Percentiles rank a stretch among this genome's conserved stretches.
Conservation (phyloP, 2,888 invertebrate species). For the Allophyes oxyacanthae region DNA sequence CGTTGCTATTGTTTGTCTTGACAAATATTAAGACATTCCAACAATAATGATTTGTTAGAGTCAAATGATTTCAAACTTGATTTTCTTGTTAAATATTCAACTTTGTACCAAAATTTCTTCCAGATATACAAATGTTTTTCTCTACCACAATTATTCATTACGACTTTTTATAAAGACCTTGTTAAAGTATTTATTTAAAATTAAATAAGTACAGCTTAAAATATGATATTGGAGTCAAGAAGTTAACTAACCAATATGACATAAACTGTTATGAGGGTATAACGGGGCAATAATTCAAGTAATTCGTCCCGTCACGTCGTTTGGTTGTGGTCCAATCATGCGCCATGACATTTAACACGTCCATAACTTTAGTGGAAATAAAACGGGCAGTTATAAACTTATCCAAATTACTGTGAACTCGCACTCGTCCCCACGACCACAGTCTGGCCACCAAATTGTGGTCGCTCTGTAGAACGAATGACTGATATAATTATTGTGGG, state of each 20-base stretch:
- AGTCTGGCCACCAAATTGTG: conserved; percentile 16
- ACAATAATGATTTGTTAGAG: neutral
- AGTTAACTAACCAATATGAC: conserved; percentile 34
- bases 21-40: neutral
- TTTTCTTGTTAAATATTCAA: neutral
- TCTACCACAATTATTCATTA: no score
- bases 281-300: conserved; percentile 44
- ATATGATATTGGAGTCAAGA: conserved; percentile 23
- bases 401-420: conserved; percentile 8
- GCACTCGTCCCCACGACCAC: neutral
- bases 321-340: conserved; percentile 55
- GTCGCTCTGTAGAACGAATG: conserved; percentile 4
- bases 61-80: neutral
- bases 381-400: conserved; percentile 38
- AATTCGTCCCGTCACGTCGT: conserved; percentile 20
- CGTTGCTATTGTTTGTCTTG: neutral
- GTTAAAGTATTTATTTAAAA: no score
- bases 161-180: no score
- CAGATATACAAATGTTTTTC: no score
- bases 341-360: conserved; percentile 59
- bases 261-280: conserved; percentile 29
- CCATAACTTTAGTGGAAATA: conserved; percentile 57
- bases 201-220: neutral
- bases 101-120: no score
- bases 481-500: conserved; percentile 9